Percentiles rank a stretch among this genome's conserved stretches.
phyloP scores from a whole-genome alignment of 2,888 invertebrate genomes.

The Erannis defoliaria region DNA sequence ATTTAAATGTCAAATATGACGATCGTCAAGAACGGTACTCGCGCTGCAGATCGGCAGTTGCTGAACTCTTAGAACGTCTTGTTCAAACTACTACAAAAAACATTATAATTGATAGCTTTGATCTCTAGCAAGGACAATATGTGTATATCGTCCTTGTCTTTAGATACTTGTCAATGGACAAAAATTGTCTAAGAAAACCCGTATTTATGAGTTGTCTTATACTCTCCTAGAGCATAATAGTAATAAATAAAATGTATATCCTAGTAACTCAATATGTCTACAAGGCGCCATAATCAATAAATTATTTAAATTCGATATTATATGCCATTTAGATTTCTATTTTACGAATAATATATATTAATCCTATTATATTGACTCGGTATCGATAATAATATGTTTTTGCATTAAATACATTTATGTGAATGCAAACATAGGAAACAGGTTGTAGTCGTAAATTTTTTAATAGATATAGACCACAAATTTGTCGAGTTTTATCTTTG shows the following conservation, averaged over 20 bases:
- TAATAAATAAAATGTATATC: constrained; percentile 5
- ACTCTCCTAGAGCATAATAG: too few species aligned
- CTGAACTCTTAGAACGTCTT: too few species aligned
- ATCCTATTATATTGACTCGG: constrained; percentile 28
- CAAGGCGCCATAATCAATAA: constrained; percentile 24
- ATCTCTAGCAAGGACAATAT: too few species aligned
- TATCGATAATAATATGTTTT: constrained; percentile 23
- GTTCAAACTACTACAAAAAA: too few species aligned
- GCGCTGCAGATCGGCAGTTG: too few species aligned
- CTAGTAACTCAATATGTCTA: constrained; percentile 25
- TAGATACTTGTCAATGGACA: too few species aligned
- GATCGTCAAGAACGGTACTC: too few species aligned
- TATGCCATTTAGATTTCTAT: constrained; percentile 28
- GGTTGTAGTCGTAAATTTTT: constrained; percentile 35
- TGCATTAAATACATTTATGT: constrained; percentile 25
- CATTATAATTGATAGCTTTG: too few species aligned
- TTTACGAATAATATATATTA: constrained; percentile 15
- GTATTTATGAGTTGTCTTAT: too few species aligned
- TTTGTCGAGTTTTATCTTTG: constrained; percentile 44
- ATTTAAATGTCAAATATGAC: too few species aligned
- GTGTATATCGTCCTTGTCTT: too few species aligned
- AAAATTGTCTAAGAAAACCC: too few species aligned
- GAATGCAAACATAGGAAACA: constrained; percentile 31
- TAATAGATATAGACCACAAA: constrained; percentile 36
- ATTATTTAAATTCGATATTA: constrained; percentile 29